These are phyloP conservation scores for Cerceris rybyensis DNA, from an alignment of 2,888 invertebrate genomes.

Conservation along the genomic window DNA sequence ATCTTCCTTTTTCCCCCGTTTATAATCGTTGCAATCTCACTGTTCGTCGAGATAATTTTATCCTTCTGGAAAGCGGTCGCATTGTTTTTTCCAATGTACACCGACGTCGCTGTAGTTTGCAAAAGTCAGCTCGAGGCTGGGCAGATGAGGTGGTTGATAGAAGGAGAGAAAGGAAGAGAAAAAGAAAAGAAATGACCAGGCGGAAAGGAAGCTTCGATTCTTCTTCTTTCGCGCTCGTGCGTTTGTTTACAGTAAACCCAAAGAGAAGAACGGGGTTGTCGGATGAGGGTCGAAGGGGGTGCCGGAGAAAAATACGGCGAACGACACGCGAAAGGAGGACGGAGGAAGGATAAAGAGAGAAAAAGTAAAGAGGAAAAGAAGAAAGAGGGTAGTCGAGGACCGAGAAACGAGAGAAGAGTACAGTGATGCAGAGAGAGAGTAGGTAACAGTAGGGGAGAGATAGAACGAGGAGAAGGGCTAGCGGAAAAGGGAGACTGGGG, in stretches of 20 bases:
- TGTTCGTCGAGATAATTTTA: constrained; percentile 39
- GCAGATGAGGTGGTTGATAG: not conserved
- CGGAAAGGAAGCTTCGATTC: constrained; percentile 54
- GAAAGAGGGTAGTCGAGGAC: constrained; percentile 22
- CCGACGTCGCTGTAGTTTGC: constrained; percentile 44
- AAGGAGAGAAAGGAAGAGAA: not conserved
- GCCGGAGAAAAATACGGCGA: constrained; percentile 7
- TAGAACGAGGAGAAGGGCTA: constrained; percentile 21
- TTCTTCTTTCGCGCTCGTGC: constrained; percentile 63
- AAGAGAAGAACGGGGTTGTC: constrained; percentile 44
- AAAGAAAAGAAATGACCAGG: constrained; percentile 11
- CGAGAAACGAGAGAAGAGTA: constrained; percentile 27
- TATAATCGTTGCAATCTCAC: not conserved
- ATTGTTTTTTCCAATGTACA: constrained; percentile 35
- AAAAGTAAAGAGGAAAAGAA: constrained; percentile 9
- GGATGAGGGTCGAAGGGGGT: constrained; percentile 15
- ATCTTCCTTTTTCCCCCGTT: not conserved
- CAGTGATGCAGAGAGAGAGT: constrained; percentile 11
- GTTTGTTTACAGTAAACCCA: constrained; percentile 66
- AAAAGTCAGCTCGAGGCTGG: constrained; percentile 40
- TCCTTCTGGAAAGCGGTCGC: constrained; percentile 33
- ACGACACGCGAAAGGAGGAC: constrained; percentile 2
- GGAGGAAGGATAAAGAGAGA: constrained; percentile 4
- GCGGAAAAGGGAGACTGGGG: constrained; percentile 41
- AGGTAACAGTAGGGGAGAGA: constrained; percentile 3